Evolutionary conservation across 2,797 vertebrate genomes (phyloP), one percentile per base, ranked within the genome.

Genomic region (Momotus momota): DNA sequence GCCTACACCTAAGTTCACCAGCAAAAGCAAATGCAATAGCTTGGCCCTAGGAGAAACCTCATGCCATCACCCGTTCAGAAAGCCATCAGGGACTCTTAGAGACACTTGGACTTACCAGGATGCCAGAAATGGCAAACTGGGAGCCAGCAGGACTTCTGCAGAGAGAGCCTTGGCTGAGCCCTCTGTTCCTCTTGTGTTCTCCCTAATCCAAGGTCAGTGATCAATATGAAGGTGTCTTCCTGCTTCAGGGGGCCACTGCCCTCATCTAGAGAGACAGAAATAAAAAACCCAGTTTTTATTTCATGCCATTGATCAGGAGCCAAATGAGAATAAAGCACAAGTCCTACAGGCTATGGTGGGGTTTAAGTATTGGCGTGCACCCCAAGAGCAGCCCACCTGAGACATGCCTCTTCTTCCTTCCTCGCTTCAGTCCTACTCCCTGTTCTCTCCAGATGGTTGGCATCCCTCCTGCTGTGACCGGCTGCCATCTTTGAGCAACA

Each of bases 1-100:
- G 19, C 33, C 2, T 0, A 2, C 22, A 16, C 65, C 41, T 4
- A 1, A 3, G 57, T 5, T 12, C 52, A 52, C 1, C 81, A 38
- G 35, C 41, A 52, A 61, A 21, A 88, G 16, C 9, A 67, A 60
- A 54, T 0, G 8, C 31, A 79, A 54, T 1, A 46, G 54, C 22
- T 4, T 7, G 2, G 27, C 14, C n/a, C 29, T 21, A 15, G n/a
- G n/a, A 82, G 48, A 70, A 80, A 27, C 7, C 6, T 65, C 38
- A 6, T 4, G 25, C 1, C 14, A 7, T 13, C 18, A 23, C 29
- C 40, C 7, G 26, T 54, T 29, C 65, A 48, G 26, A 38, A 27
- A 81, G 19, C 4, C 8, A 0, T 5, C 61, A 38, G n/a, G 31
- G 45, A 18, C 11, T 41, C 33, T 9, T 46, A 23, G 38, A 29